These are phyloP conservation scores for Odobenus rosmarus DNA, from an alignment of 2,113 vertebrate genomes.

Conservation along the genomic window DNA sequence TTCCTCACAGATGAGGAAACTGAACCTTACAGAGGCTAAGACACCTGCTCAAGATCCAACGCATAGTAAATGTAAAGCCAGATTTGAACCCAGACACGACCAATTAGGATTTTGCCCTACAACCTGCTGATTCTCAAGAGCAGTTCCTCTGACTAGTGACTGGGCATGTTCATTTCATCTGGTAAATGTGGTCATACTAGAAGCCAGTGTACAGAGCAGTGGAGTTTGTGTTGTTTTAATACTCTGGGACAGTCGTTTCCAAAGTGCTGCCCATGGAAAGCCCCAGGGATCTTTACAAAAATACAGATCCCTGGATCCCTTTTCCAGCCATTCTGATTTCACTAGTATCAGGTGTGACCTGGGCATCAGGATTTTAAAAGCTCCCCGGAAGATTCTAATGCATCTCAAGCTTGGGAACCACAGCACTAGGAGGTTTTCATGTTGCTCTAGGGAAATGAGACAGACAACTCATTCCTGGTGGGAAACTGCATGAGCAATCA, in stretches of 20 bases:
- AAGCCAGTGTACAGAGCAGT: not conserved
- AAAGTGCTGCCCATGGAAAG: not conserved
- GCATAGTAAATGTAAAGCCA: not conserved
- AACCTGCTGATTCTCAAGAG: not conserved
- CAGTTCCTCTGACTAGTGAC: not conserved
- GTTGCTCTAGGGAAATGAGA: not conserved
- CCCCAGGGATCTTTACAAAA: not conserved
- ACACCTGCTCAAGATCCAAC: not conserved
- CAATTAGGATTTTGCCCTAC: not conserved
- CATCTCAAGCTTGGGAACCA: not conserved
- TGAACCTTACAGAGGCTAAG: not conserved
- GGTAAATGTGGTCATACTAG: not conserved
- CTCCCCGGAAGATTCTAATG: not conserved
- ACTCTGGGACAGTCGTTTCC: not conserved
- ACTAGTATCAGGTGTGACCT: not conserved
- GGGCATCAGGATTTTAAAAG: not conserved
- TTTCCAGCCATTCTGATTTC: not conserved
- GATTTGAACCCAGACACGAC: not conserved
- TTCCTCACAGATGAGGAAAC: not conserved
- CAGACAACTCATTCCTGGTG: not conserved
- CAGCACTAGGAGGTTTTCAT: not conserved
- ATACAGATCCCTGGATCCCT: not conserved
- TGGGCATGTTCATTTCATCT: not conserved
- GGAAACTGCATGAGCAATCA: not conserved
- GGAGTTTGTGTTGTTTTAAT: not conserved